Base-by-base conservation (phyloP, 2,797 vertebrate species). In the Cryptoprocta ferox region DNA sequence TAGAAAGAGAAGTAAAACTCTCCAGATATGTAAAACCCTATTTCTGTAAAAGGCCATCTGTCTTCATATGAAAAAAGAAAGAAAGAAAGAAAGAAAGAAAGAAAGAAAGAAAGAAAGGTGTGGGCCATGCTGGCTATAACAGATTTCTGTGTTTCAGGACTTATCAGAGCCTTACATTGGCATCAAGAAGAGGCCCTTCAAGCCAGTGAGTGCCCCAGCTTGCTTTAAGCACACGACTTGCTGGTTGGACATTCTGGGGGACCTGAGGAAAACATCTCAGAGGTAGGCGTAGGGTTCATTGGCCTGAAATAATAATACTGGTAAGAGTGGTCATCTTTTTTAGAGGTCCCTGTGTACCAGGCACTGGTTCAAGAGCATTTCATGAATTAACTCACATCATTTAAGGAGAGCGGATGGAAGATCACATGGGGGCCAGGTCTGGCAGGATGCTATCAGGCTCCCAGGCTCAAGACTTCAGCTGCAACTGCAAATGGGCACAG, bases 161-260 rank as follows among this genome's bases (percentile, higher is more conserved):
- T 80, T 26, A 32, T 7, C 37, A 85, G 42, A 50, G 50, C 18
- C 59, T 18, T 21, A 1, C 0, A 0, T 0, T 42, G 11, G 73
- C 13, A 37, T n/a, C 12, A 5, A 6, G 3, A 45, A 14, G 14
- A 30, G 30, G 10, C 18, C 21, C 1, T 50, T 61, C 16, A 2
- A 59, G 48, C 10, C 56, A 68, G 4, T 8, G 3, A 3, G 9
- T 24, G 2, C 6, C 53, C 48, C 39, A 16, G 0, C 2, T 5
- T 26, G 35, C 12, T 37, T 1, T 39, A n/a, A n/a, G n/a, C 37
- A 16, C 7, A 26, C 4, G 1, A 9, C 59, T 39, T n/a, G n/a
- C 8, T 19, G 24, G 28, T 1, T 35, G 7, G 10, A 14, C n/a
- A 0, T 50, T 48, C 7, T 26, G 5, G 0, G 19, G 24, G 21